Evolutionary conservation across 2,888 invertebrate species (phyloP), one percentile per base, ranked within the genome.

Genomic region (Leuctra nigra): DNA sequence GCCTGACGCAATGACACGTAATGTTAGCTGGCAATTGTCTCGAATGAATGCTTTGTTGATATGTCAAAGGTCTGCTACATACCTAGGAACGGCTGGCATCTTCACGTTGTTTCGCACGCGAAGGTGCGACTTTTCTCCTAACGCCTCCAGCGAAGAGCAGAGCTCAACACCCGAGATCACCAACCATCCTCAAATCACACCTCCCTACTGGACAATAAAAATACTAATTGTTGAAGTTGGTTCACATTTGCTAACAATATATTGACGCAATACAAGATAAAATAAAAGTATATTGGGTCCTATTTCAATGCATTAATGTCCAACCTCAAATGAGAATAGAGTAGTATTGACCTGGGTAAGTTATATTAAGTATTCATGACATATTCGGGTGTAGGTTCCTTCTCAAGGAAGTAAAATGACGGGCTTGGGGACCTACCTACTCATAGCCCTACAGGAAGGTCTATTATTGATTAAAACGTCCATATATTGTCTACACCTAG

Each of bases 1-100:
- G 93, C 74, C 93, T 86, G 68, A 84, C 84, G 80, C 82, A 79
- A 70, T 80, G 41, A 33, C 29, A 55, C n/a, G 24, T 33, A n/a
- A n/a, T n/a, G n/a, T n/a, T n/a, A n/a, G n/a, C n/a, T n/a, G n/a
- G n/a, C n/a, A n/a, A n/a, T n/a, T n/a, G n/a, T n/a, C n/a, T n/a
- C n/a, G n/a, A n/a, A n/a, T n/a, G n/a, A n/a, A n/a, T n/a, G n/a
- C n/a, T n/a, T n/a, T n/a, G n/a, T n/a, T n/a, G n/a, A n/a, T n/a
- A n/a, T n/a, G n/a, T n/a, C n/a, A n/a, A n/a, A 6, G 11, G 7
- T 29, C 11, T 29, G 29, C 11, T 7, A 7, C 55, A 41, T 58
- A 58, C 58, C 58, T 54, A 29, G 59, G 59, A 47, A 59, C 59
- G 50, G 59, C 59, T 54, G 59, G 59, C 59, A 59, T 59, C 50